Percentiles rank a stretch among this genome's conserved stretches.
Evolutionary conservation across 2,888 invertebrate species (phyloP).

Genomic region (Dryococelus australis): DNA sequence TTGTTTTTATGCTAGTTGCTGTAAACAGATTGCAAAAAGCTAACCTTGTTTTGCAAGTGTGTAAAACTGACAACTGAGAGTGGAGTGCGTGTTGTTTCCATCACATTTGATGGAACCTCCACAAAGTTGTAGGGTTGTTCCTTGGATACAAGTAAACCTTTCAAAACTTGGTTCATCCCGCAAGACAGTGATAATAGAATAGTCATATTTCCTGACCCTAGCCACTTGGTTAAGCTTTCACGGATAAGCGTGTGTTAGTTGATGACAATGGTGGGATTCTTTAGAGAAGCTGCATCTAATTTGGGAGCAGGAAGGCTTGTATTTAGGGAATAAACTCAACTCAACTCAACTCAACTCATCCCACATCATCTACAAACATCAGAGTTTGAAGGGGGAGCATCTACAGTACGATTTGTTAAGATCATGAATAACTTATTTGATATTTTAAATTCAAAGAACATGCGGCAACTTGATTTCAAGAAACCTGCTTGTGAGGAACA

Average conservation of each 20-base stretch:
- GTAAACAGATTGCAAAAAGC: constrained; percentile 48
- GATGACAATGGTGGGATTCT: not conserved
- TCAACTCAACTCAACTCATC: too few relatives aligned
- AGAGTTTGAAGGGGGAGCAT: not conserved
- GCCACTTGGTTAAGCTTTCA: not conserved
- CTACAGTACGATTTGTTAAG: not conserved
- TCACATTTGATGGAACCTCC: constrained; percentile 32
- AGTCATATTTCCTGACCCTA: not conserved
- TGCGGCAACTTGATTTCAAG: not conserved
- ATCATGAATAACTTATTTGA: not conserved
- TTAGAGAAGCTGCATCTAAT: not conserved
- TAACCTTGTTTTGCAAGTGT: constrained; percentile 45
- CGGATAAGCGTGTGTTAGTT: not conserved
- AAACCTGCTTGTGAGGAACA: not conserved
- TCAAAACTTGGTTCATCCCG: not conserved
- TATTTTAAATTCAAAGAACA: not conserved
- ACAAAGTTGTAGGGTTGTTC: not conserved
- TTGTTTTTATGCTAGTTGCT: constrained; percentile 52
- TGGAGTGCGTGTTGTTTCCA: constrained; percentile 40
- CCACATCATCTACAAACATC: not conserved
- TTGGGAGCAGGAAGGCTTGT: not conserved
- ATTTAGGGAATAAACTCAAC: not conserved
- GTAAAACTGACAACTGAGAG: constrained; percentile 39
- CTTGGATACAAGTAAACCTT: constrained; percentile 23
- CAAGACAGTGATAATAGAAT: constrained; percentile 1